Evolutionary conservation across 2,113 vertebrate species (phyloP).

Genomic region (Bungarus multicinctus): DNA sequence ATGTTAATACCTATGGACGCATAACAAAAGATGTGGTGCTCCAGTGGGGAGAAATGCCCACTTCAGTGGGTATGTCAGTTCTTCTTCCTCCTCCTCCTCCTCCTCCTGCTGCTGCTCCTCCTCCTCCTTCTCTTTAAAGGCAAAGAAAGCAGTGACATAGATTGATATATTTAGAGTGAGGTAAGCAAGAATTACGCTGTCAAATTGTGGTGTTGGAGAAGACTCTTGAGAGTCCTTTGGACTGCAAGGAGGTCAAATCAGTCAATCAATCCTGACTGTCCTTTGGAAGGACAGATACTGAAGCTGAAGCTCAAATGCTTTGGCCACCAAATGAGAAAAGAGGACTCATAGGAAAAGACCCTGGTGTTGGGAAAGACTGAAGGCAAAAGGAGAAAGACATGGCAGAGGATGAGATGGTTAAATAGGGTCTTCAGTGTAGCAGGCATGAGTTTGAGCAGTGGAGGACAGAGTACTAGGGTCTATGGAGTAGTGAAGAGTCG

Average conservation of each 20-base stretch:
- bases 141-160: not conserved
- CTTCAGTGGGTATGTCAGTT: conserved; percentile 92
- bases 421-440: not conserved
- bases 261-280: not conserved
- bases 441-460: not conserved
- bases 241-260: not conserved
- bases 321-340: not conserved
- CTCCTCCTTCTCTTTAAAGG: conserved; percentile 27
- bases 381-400: not conserved
- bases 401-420: not conserved
- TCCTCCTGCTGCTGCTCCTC: too few species aligned
- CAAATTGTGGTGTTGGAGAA: not conserved
- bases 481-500: not conserved
- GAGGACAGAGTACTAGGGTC: not conserved
- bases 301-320: not conserved
- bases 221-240: not conserved
- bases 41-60: conserved; percentile 99
- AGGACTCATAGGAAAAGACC: not conserved
- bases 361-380: not conserved
- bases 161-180: conserved; percentile 46
- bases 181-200: conserved; percentile 33
- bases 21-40: conserved; percentile 99
- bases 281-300: not conserved
- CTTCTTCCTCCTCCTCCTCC: conserved; percentile 3
- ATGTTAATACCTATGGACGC: conserved; percentile 97